Percentiles rank a stretch among this genome's conserved stretches.
phyloP scores from a whole-genome alignment of 2,888 invertebrate species.

The Tolmerus cingulatus region DNA sequence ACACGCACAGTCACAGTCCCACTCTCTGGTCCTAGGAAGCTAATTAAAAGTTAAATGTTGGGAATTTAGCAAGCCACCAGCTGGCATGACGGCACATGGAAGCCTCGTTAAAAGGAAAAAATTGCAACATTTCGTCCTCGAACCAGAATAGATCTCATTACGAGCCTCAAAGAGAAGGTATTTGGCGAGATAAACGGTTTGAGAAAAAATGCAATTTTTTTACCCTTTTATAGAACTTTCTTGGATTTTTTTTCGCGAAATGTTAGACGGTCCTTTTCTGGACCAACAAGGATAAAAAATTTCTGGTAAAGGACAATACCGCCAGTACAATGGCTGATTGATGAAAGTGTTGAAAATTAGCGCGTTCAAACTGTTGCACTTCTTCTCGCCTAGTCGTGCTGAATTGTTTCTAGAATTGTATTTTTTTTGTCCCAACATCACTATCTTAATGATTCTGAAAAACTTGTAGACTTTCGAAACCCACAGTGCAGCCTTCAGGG shows the following conservation, averaged over 20 bases:
- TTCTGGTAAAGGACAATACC: background rate
- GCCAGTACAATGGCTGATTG: background rate
- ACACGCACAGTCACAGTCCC: background rate
- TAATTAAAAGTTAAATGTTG: conserved; percentile 10
- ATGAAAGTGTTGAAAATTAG: background rate
- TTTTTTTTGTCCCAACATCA: background rate
- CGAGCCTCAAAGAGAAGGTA: background rate
- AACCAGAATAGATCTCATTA: background rate
- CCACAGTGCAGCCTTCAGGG: background rate
- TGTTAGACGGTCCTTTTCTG: background rate
- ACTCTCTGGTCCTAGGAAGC: background rate
- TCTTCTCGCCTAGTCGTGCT: background rate
- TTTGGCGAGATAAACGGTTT: background rate
- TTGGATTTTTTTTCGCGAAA: background rate
- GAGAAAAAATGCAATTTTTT: background rate
- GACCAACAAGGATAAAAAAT: background rate
- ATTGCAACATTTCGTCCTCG: background rate
- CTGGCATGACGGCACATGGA: background rate
- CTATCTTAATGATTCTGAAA: background rate
- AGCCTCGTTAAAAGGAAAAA: background rate
- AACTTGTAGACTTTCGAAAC: background rate
- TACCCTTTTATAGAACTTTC: background rate
- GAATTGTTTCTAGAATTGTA: background rate
- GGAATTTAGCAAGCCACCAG: background rate
- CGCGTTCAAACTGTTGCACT: background rate